These are phyloP conservation scores for Chamaetylas fuelleborni DNA, from an alignment of 2,113 vertebrate species.

Conservation along the genomic window DNA sequence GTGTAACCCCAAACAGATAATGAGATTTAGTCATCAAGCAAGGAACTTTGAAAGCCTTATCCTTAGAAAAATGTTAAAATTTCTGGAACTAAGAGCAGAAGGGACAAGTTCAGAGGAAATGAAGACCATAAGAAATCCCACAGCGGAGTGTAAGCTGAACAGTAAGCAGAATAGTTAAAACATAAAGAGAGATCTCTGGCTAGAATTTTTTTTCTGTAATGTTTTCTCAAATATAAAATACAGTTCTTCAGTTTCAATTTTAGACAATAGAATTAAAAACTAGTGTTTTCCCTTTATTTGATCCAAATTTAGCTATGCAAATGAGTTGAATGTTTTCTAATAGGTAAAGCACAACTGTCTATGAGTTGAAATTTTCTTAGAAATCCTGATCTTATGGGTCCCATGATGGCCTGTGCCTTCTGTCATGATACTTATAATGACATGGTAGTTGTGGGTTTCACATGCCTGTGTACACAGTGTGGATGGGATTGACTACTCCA, in stretches of 20 bases:
- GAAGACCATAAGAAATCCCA: not conserved
- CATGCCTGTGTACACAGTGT: not conserved
- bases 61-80: not conserved
- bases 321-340: not conserved
- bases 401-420: not conserved
- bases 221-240: not conserved
- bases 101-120: not conserved
- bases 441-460: not conserved
- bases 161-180: not conserved
- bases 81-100: not conserved
- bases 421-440: not conserved
- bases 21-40: not conserved
- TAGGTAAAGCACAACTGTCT: not conserved
- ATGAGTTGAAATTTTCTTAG: not conserved
- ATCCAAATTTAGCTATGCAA: not conserved
- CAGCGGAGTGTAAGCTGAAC: not conserved
- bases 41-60: not conserved
- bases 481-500: accelerated
- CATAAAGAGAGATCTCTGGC: not conserved
- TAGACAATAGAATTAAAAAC: not conserved
- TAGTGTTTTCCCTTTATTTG: not conserved
- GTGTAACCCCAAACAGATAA: not conserved
- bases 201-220: not conserved
- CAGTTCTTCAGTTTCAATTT: not conserved
- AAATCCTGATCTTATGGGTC: not conserved